Percentiles rank a stretch among this genome's conserved stretches.
Evolutionary conservation across 2,797 vertebrate species (phyloP).

Genomic region (Sebastolobus alascanus): DNA sequence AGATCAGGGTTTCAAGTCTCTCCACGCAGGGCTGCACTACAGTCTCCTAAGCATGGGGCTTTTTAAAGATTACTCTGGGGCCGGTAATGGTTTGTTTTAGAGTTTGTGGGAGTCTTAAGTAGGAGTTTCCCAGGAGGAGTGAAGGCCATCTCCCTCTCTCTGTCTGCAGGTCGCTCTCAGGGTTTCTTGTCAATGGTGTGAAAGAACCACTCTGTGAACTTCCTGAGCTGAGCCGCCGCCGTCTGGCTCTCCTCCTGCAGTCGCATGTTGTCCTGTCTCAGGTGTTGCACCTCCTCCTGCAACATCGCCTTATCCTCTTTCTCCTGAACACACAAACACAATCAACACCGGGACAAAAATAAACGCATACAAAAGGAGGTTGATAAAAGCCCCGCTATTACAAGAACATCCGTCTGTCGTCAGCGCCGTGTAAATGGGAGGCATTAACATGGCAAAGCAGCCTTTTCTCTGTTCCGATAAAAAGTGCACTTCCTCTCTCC

Average conservation of each 20-base stretch:
- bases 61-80: slow-evolving; percentile 55
- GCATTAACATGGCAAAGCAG: slow-evolving; percentile 67
- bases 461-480: slow-evolving; percentile 55
- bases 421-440: slow-evolving; percentile 54
- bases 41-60: slow-evolving; percentile 49
- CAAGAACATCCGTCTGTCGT: slow-evolving; percentile 62
- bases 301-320: slow-evolving; percentile 97
- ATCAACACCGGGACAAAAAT: slow-evolving; percentile 44
- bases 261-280: slow-evolving; percentile 97
- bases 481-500: slow-evolving; percentile 67
- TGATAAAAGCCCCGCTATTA: slow-evolving; percentile 68
- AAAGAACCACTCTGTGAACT: slow-evolving; percentile 99
- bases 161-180: slow-evolving; percentile 56
- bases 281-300: slow-evolving; percentile 95
- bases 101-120: slow-evolving; percentile 59
- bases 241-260: slow-evolving; percentile 97
- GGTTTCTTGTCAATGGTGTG: slow-evolving; percentile 95
- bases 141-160: slow-evolving; percentile 44
- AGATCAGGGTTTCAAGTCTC: slow-evolving; percentile 56
- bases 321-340: slow-evolving; percentile 84
- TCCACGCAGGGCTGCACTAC: slow-evolving; percentile 44
- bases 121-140: slow-evolving; percentile 49
- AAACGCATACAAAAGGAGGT: slow-evolving; percentile 48
- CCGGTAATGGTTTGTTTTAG: slow-evolving; percentile 49
- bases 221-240: slow-evolving; percentile 94